Base-by-base conservation (phyloP, 2,888 invertebrate species). In the Zonitis immaculata region DNA sequence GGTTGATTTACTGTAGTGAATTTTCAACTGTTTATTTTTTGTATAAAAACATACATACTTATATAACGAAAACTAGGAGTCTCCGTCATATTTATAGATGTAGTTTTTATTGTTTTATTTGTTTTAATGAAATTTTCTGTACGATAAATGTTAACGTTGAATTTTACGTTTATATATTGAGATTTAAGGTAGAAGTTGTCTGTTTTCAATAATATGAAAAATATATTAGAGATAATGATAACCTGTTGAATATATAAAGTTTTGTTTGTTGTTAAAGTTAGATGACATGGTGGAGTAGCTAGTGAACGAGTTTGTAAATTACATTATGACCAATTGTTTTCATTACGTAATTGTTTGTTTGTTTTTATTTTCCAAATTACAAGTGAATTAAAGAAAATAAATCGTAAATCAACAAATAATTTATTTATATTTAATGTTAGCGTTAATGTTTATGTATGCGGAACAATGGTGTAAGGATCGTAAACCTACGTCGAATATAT, bases 181-280 rank as follows among this genome's bases (percentile, higher is more conserved):
- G 9, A 35, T 35, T 35, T 35, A 39, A 39, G 20, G n/a, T 39
- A n/a, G 39, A 20, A 39, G 39, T 39, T 39, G 18, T 18, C n/a
- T 39, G 39, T 39, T 39, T 39, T 39, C 39, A 39, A 39, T 39
- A 18, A 39, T 20, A 39, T 18, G 39, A 39, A 39, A 39, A 39
- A 39, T 39, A 39, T 39, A 45, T 27, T 27, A 45, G 8, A 18
- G 18, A 30, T 30, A 28, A 26, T 45, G 30, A 45, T 45, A 45
- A 45, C 45, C 45, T 45, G 45, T 45, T 45, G 45, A 45, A 45
- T 30, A 45, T 30, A 45, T n/a, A 45, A 27, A 45, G 45, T 45
- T 45, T 45, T 45, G 26, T 45, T 25, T 30, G 45, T 45, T 45
- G 30, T 45, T 45, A 20, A 39, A 39, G 39, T 39, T 39, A 18